Percentiles rank a stretch among this genome's conserved stretches.
phyloP scores from a whole-genome alignment of 2,888 invertebrate species.

The Eilema caniola region DNA sequence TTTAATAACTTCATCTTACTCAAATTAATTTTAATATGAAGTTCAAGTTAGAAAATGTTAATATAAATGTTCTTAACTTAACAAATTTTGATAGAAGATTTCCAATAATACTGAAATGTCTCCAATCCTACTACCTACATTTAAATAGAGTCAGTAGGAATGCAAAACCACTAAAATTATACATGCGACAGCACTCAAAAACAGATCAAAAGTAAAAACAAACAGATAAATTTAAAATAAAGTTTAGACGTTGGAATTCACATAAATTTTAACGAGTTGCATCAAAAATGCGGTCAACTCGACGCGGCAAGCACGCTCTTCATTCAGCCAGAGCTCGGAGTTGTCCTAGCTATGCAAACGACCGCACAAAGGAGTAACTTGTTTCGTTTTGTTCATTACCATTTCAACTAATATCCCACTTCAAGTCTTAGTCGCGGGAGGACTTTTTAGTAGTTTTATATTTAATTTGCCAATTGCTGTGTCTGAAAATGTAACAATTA shows the following conservation, averaged over 20 bases:
- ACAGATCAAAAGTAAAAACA: neutral
- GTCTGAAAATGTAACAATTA: too few species aligned
- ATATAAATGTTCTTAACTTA: too few species aligned
- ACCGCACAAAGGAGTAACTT: conserved; percentile 33
- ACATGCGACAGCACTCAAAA: neutral
- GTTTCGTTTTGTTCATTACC: conserved; percentile 47
- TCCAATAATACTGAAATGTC: too few species aligned
- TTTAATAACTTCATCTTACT: too few species aligned
- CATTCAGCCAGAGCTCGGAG: neutral
- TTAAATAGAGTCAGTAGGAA: neutral
- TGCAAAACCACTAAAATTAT: neutral
- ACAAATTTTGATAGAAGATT: too few species aligned
- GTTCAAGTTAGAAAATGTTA: neutral
- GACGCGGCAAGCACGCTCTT: neutral
- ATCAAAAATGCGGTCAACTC: conserved; percentile 44
- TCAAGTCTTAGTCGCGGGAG: conserved; percentile 29
- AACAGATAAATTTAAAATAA: neutral
- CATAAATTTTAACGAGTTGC: conserved; percentile 27
- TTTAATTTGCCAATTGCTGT: neutral
- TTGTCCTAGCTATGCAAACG: conserved; percentile 42
- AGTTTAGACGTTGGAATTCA: neutral
- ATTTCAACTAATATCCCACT: conserved; percentile 40
- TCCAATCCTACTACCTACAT: neutral
- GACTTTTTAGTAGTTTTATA: conserved; percentile 7
- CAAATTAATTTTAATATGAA: too few species aligned